Conservation (phyloP, 2,888 invertebrate species). For the Noctua janthe region DNA sequence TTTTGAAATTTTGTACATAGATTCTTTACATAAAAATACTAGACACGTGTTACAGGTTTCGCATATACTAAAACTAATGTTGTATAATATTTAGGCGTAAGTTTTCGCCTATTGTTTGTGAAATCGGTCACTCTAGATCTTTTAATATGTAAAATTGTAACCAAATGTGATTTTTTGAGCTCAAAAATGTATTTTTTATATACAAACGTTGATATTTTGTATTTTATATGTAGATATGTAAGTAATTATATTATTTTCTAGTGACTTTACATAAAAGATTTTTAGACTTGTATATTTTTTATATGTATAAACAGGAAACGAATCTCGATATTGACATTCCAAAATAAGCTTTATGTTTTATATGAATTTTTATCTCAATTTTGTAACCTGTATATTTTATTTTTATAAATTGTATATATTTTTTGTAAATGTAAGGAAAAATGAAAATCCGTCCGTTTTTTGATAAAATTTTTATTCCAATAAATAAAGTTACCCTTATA, state of each 20-base stretch:
- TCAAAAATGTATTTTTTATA: constrained; percentile 48
- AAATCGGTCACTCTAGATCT: neutral
- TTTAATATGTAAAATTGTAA: constrained; percentile 22
- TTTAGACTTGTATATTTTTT: constrained; percentile 10
- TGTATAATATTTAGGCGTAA: neutral
- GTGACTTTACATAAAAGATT: neutral
- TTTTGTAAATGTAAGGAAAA: constrained; percentile 57
- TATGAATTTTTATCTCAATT: neutral
- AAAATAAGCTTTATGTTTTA: constrained; percentile 33
- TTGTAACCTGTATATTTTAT: constrained; percentile 1
- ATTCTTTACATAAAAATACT: too few relatives aligned
- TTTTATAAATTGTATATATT: constrained; percentile 1
- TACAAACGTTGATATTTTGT: constrained; percentile 33
- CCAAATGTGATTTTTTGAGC: constrained; percentile 51
- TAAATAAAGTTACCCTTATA: constrained; percentile 72
- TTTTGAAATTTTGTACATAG: too few relatives aligned
- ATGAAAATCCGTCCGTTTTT: constrained; percentile 77
- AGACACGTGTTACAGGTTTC: too few relatives aligned
- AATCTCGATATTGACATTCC: constrained; percentile 56
- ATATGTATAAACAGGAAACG: neutral
- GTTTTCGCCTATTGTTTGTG: neutral
- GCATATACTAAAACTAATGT: too few relatives aligned
- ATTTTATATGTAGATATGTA: constrained; percentile 13
- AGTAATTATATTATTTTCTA: neutral
- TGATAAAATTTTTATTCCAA: constrained; percentile 67